Base-by-base conservation (phyloP, 2,888 invertebrate genomes). In the Amphipoea oculea region DNA sequence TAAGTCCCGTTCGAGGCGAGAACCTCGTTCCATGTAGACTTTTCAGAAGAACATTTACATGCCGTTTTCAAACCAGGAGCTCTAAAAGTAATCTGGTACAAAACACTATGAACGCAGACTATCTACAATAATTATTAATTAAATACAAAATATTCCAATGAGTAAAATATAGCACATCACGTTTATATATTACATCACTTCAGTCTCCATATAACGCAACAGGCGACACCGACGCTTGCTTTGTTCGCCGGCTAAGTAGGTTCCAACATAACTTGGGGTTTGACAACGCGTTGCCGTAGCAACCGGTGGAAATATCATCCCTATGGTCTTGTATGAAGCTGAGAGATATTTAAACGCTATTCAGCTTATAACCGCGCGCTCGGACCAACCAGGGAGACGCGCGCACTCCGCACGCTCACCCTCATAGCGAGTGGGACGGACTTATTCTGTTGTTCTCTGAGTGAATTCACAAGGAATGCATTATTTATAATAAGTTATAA, bases 101-200 rank as follows among this genome's bases (percentile, higher is more conserved):
- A 86, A 85, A 80, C 75, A 82, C 77, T 36, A 60, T 17, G 17
- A 11, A 77, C 78, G 66, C 67, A 36, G 73, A 73, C 80, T 84
- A 86, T 81, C 83, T 88, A 87, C 79, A 78, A 29, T 78, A 72
- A 83, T 72, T 78, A 81, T 79, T 78, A 82, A 81, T 91, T 91
- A 90, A 91, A 92, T 93, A 91, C 91, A 92, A 93, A 92, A 92
- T 91, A 93, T 88, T 92, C 80, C 91, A 89, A 92, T 93, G 94
- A 95, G 95, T 94, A 94, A 92, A 90, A 93, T 92, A 94, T 92
- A 94, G 93, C 93, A 93, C 93, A 92, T 92, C 92, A 92, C 92
- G 91, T 91, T 85, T 89, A 90, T 89, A 92, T 88, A 91, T 89
- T 90, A 92, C 90, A 93, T 93, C 92, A 94, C 94, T 94, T 95